These are phyloP conservation scores for Drosophila grimshawi DNA, from an alignment of 1,140 invertebrate species.

Conservation along the genomic window DNA sequence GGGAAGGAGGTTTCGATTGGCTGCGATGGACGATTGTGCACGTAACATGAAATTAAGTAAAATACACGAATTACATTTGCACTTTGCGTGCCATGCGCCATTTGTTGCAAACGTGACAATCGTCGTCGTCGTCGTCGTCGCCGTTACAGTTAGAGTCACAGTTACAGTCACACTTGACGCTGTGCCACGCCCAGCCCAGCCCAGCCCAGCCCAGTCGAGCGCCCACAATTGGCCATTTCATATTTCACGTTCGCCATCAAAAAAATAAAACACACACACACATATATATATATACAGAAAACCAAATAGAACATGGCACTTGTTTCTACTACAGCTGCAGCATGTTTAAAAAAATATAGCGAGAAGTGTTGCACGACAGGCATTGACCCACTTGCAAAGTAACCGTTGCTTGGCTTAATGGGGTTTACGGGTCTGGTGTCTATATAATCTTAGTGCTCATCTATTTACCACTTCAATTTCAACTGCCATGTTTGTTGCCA, in stretches of 20 bases:
- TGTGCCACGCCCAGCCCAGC: neutral
- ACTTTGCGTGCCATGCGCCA: slow-evolving; percentile 80
- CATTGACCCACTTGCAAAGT: slow-evolving; percentile 10
- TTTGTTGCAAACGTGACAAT: slow-evolving; percentile 82
- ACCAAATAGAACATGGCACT: neutral
- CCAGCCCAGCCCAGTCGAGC: neutral
- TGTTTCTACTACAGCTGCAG: neutral
- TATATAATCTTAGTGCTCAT: slow-evolving; percentile 38
- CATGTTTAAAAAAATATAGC: slow-evolving; percentile 10
- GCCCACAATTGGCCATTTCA: slow-evolving; percentile 46
- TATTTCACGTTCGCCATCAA: slow-evolving; percentile 50
- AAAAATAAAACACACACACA: neutral
- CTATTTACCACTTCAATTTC: slow-evolving; percentile 40
- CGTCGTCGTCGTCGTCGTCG: slow-evolving; percentile 44
- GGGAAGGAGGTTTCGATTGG: slow-evolving; percentile 42
- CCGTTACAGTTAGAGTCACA: slow-evolving; percentile 25
- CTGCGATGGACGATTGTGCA: slow-evolving; percentile 76
- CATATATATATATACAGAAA: neutral
- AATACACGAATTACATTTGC: slow-evolving; percentile 82
- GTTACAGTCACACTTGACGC: slow-evolving; percentile 12
- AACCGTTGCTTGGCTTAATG: neutral
- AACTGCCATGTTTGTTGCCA: neutral
- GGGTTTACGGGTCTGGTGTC: slow-evolving; percentile 13
- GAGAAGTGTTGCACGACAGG: slow-evolving; percentile 15
- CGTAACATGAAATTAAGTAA: slow-evolving; percentile 81